Evolutionary conservation across 2,888 invertebrate genomes (phyloP).

Genomic region (Ennomos fuscantarius): DNA sequence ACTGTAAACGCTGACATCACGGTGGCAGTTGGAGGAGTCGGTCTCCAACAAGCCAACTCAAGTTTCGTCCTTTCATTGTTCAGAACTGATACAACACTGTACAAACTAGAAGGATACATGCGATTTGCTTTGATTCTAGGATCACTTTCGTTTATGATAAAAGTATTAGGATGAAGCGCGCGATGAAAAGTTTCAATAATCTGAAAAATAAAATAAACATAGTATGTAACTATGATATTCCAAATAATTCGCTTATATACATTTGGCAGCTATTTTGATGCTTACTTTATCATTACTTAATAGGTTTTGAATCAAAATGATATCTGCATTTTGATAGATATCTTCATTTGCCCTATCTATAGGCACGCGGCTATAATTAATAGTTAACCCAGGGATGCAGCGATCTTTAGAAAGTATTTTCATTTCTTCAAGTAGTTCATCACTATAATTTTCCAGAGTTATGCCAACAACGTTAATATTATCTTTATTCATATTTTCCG

Average conservation of each 20-base stretch:
- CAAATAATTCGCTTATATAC: not conserved
- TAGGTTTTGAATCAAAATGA: slow-evolving; percentile 39
- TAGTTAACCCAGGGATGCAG: slow-evolving; percentile 21
- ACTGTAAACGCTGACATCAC: slow-evolving; percentile 29
- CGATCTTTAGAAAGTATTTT: slow-evolving; percentile 10
- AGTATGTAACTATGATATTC: too few relatives aligned
- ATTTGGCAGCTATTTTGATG: not conserved
- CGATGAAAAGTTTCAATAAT: not conserved
- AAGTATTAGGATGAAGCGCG: slow-evolving; percentile 1
- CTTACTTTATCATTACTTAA: slow-evolving; percentile 40
- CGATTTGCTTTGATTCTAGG: not conserved
- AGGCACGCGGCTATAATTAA: slow-evolving; percentile 28
- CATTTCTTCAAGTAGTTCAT: slow-evolving; percentile 30
- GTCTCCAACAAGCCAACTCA: slow-evolving; percentile 41
- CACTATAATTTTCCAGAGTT: slow-evolving; percentile 6
- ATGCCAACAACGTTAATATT: slow-evolving; percentile 40
- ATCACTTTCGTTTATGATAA: slow-evolving; percentile 12
- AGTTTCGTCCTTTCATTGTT: slow-evolving; percentile 26
- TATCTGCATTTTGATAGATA: slow-evolving; percentile 25
- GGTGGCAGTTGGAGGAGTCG: slow-evolving; percentile 12
- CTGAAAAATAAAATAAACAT: slow-evolving; percentile 17
- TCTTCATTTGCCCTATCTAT: not conserved
- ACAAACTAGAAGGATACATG: slow-evolving; percentile 1
- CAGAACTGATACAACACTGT: slow-evolving; percentile 8
- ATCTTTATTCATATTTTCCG: slow-evolving; percentile 46